Conservation (phyloP, 2,113 vertebrate genomes). For the Pomatostomus ruficeps region DNA sequence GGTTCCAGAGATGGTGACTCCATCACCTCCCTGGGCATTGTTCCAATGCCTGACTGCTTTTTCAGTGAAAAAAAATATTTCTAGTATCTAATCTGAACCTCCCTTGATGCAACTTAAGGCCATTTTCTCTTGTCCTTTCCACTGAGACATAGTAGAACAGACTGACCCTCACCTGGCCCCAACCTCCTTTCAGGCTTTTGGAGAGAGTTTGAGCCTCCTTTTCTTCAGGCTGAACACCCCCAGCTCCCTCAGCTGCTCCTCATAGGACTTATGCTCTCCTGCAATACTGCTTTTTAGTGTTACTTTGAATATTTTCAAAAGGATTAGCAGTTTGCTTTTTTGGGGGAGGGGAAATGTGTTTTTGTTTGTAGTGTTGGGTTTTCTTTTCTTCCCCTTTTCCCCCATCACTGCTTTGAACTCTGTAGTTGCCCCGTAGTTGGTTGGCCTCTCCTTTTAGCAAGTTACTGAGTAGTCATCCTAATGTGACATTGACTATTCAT, state of each 20-base stretch:
- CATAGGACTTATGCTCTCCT: not conserved
- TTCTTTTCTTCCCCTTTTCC: fast-evolving
- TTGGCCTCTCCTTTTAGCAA: not conserved
- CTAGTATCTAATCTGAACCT: not conserved
- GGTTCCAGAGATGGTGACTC: not conserved
- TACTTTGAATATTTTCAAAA: not conserved
- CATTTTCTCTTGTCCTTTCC: not conserved
- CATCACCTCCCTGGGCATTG: not conserved
- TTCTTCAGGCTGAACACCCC: not conserved
- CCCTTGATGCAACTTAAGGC: not conserved
- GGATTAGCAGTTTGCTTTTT: not conserved
- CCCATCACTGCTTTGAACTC: not conserved
- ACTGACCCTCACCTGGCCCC: not conserved
- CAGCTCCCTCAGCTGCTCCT: not conserved
- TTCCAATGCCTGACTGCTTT: not conserved
- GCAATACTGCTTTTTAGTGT: not conserved
- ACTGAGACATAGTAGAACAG: not conserved
- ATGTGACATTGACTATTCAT: not conserved
- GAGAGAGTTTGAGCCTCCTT: not conserved
- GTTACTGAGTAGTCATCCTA: not conserved
- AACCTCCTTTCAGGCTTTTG: not conserved
- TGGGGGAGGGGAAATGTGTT: fast-evolving
- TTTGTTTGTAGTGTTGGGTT: not conserved
- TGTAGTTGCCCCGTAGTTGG: not conserved
- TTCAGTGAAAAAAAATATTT: not conserved